Evolutionary conservation across 2,888 invertebrate genomes (phyloP), one percentile per base, ranked within the genome.

Genomic region (Leucoma salicis): DNA sequence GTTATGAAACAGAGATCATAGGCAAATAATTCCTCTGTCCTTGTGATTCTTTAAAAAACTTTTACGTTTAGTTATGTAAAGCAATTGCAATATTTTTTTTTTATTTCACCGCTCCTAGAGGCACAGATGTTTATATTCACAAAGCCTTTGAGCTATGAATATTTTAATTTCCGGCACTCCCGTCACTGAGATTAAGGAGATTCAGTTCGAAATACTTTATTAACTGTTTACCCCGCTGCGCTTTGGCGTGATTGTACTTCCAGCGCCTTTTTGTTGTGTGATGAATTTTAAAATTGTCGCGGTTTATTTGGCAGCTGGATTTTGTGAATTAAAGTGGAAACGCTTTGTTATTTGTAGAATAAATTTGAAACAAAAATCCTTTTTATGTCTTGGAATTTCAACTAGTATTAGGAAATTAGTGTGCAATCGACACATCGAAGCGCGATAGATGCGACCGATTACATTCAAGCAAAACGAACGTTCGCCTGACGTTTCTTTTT

Each of bases 111-210:
- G 49, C 24, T 42, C 42, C 18, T 35, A 43, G 39, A 47, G 58
- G 57, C 56, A 53, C 52, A 55, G 53, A 61, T 61, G 58, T 53
- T 58, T 56, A 42, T 54, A 60, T 49, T 51, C 56, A 53, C 46
- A 50, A 56, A 57, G 55, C 56, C 50, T 57, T 61, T 58, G 40
- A 52, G 53, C 58, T 45, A 49, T 56, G 64, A 63, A 61, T 63
- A 61, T 61, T 63, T 63, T 63, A 63, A 63, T 63, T 61, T 63
- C 63, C 63, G 63, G 56, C 35, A 42, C 37, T 34, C 45, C 43
- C 48, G 51, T 46, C 60, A 42, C 49, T 43, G 51, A 52, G 60
- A 63, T 63, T 63, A 59, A 57, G 57, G 45, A 50, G 57, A 46
- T 49, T 39, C 44, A 35, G 39, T 32, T 27, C 39, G 43, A 50